Percentiles rank a stretch among this genome's conserved stretches.
phyloP scores from a whole-genome alignment of 2,888 invertebrate species.

The Sialis lutaria region DNA sequence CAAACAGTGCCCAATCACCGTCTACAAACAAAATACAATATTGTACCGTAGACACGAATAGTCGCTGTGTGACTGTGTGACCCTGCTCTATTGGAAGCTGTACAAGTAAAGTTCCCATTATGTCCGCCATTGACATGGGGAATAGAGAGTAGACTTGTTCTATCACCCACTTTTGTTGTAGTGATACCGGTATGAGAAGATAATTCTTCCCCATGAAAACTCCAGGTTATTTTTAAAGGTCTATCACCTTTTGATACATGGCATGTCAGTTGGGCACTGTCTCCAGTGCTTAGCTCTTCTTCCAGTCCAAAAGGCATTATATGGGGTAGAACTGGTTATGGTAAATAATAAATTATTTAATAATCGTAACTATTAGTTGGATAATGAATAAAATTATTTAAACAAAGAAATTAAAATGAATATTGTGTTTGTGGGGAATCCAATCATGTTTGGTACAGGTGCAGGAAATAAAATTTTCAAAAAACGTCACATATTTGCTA shows the following conservation, averaged over 20 bases:
- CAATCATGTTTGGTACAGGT: neutral
- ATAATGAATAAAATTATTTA: neutral
- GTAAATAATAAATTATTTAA: neutral
- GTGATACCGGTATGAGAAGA: conserved; percentile 12
- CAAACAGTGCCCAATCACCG: too few relatives aligned
- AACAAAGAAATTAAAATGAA: neutral
- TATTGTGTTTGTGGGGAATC: neutral
- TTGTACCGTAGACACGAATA: conserved; percentile 36
- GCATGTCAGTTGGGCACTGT: conserved; percentile 13
- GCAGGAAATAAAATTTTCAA: neutral
- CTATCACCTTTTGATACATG: conserved; percentile 45
- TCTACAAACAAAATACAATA: too few relatives aligned
- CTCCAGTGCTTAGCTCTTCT: conserved; percentile 26
- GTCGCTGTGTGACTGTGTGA: conserved; percentile 30
- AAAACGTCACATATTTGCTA: too few relatives aligned
- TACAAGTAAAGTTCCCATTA: conserved; percentile 43
- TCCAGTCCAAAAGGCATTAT: conserved; percentile 43
- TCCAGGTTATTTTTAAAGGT: conserved; percentile 57
- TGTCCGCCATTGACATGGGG: conserved; percentile 39
- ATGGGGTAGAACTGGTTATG: conserved; percentile 36
- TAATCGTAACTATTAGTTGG: neutral
- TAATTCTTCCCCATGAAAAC: conserved; percentile 43
- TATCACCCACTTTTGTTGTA: conserved; percentile 6
- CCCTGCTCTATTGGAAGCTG: conserved; percentile 37
- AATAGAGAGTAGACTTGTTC: conserved; percentile 32